phyloP scores from a whole-genome alignment of 1,140 invertebrate species.

The Paraescarpia echinospica region DNA sequence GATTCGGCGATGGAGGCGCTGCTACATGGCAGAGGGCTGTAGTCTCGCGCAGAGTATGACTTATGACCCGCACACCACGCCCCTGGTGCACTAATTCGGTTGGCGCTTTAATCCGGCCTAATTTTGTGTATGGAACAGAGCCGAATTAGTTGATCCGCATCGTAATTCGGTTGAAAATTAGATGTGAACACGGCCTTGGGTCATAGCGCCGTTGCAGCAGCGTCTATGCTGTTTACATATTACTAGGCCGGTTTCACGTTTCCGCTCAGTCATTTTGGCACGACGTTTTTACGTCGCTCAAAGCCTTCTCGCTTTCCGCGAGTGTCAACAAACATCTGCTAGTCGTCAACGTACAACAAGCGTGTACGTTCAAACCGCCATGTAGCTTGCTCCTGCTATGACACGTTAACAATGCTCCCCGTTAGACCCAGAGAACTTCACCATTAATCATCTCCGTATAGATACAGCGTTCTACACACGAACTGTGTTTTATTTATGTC shows the following conservation, averaged over 20 bases:
- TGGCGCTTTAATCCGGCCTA: no score
- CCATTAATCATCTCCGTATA: background rate
- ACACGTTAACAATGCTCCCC: background rate
- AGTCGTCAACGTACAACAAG: background rate
- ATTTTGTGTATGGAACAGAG: no score
- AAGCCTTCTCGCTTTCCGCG: background rate
- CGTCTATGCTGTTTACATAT: background rate
- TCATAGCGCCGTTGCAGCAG: background rate
- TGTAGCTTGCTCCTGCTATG: background rate
- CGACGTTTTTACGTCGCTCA: background rate
- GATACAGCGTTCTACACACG: background rate
- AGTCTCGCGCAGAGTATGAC: no score
- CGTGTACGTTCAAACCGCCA: background rate
- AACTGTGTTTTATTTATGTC: background rate
- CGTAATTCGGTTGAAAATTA: no score
- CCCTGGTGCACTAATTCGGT: no score
- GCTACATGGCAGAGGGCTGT: no score
- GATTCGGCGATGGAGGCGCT: no score
- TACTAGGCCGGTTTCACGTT: background rate
- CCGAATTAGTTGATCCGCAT: no score
- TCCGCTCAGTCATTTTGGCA: background rate
- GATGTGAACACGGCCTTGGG: background rate
- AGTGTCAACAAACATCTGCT: background rate
- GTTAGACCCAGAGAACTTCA: background rate
- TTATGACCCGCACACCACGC: no score